Evolutionary conservation across 2,113 vertebrate species (phyloP), one percentile per base, ranked within the genome.

Genomic region (Chaetodon auriga): DNA sequence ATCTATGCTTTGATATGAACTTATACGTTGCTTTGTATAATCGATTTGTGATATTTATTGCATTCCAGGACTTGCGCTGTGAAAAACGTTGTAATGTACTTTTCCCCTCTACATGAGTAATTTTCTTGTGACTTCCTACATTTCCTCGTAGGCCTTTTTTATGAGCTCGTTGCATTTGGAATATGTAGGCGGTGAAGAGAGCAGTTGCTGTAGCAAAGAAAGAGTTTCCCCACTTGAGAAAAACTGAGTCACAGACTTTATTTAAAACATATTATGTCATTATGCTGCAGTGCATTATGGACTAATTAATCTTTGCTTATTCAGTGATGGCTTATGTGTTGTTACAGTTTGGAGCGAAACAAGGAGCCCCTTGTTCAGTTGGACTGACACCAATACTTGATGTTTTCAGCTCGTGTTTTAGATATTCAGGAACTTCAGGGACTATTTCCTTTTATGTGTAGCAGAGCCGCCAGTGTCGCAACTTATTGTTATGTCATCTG

Each of bases 1-100:
- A 71, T 85, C 25, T 51, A 0, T 74, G 81, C 78, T 86, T 83
- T 87, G 80, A 89, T 88, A 68, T 18, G 66, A 55, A 78, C 46
- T 63, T 49, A 75, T 76, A 68, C 18, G 16, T 80, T 60, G 30
- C 63, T 64, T 51, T 84, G 63, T 76, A 62, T 82, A 80, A 87
- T 90, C 78, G 70, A 46, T 81, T 83, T 72, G 51, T 36, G 1
- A 68, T 68, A 80, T 77, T 57, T 76, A 83, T 66, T 78, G 66
- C 61, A 62, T 76, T 79, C 38, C 55, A 58, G 38, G 51, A 60
- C 12, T 45, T 57, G 3, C 41, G 57, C 12, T 69, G 51, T 65
- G 64, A 60, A 57, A 60, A 35, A 73, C 57, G 18, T 15, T 70
- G 69, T 25, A 8, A 78, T 70, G 9, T 23, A 23, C n/a, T 57